phyloP scores from a whole-genome alignment of 2,113 vertebrate genomes.

The Sterna hirundo region DNA sequence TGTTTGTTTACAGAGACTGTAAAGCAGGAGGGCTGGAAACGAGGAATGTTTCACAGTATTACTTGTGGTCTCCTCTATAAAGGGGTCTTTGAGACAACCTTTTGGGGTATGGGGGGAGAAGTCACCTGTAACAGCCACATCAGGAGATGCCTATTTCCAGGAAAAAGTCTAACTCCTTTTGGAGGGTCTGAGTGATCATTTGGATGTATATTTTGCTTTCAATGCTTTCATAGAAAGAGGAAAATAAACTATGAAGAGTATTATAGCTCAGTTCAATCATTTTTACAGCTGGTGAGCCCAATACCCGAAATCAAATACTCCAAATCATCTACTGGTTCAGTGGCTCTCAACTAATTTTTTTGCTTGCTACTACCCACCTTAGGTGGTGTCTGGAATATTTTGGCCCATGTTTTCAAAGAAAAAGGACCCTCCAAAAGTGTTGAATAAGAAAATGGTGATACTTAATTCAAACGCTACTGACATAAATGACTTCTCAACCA shows the following conservation, averaged over 20 bases:
- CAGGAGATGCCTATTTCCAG: conserved; percentile 20
- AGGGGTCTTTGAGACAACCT: conserved; percentile 19
- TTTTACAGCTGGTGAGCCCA: conserved; percentile 15
- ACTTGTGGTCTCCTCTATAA: conserved; percentile 33
- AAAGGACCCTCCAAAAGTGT: neutral
- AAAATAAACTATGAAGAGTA: conserved; percentile 28
- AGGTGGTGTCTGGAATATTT: neutral
- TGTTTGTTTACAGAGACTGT: conserved; percentile 60
- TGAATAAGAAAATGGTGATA: neutral
- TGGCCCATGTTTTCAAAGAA: neutral
- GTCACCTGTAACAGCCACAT: conserved; percentile 24
- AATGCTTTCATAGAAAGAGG: neutral
- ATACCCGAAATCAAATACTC: neutral
- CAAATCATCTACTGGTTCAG: neutral
- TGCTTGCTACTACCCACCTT: neutral
- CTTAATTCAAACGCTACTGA: neutral
- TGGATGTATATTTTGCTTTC: neutral
- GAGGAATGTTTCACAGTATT: conserved; percentile 28
- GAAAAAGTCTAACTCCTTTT: neutral
- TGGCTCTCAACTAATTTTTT: neutral
- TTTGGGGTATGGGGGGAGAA: neutral
- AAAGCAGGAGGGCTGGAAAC: conserved; percentile 22
- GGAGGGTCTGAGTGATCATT: neutral
- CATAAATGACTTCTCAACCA: neutral
- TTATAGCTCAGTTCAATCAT: conserved; percentile 1